These are phyloP conservation scores for Lycocerus yunnanus DNA, from an alignment of 2,888 invertebrate species.

Conservation along the genomic window DNA sequence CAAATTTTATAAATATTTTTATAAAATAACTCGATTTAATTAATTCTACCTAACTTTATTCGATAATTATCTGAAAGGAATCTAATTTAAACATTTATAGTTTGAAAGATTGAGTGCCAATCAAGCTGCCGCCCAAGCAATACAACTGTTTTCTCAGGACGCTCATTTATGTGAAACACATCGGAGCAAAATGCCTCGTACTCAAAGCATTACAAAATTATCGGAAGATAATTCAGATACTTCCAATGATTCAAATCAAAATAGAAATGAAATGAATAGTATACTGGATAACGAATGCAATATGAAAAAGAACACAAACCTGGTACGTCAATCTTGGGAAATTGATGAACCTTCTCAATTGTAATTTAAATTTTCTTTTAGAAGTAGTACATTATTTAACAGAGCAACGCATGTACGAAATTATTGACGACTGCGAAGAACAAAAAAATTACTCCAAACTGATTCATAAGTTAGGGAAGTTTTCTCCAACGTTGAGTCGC, in stretches of 20 bases:
- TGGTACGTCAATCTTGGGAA: conserved; percentile 3
- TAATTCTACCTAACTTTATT: not conserved
- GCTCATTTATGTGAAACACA: conserved; percentile 81
- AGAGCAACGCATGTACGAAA: conserved; percentile 73
- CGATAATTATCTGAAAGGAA: not conserved
- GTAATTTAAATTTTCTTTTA: conserved; percentile 16
- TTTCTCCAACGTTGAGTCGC: conserved; percentile 69
- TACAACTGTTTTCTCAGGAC: conserved; percentile 83
- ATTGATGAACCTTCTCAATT: conserved; percentile 21
- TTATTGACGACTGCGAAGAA: conserved; percentile 76
- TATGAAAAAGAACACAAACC: conserved; percentile 32
- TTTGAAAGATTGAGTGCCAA: conserved; percentile 74
- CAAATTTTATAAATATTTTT: not conserved
- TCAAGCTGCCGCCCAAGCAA: conserved; percentile 88
- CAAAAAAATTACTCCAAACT: conserved; percentile 72
- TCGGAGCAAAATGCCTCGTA: conserved; percentile 73
- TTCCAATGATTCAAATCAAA: conserved; percentile 17
- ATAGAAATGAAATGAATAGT: conserved; percentile 30
- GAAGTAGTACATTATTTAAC: conserved; percentile 64
- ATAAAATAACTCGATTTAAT: not conserved
- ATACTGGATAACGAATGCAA: conserved; percentile 41
- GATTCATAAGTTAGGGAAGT: conserved; percentile 79
- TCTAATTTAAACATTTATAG: conserved; percentile 6
- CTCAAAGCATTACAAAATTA: conserved; percentile 47
- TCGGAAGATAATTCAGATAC: conserved; percentile 26